These are phyloP conservation scores for Nipponacmea schrenckii DNA, from an alignment of 2,888 invertebrate species.

Conservation along the genomic window DNA sequence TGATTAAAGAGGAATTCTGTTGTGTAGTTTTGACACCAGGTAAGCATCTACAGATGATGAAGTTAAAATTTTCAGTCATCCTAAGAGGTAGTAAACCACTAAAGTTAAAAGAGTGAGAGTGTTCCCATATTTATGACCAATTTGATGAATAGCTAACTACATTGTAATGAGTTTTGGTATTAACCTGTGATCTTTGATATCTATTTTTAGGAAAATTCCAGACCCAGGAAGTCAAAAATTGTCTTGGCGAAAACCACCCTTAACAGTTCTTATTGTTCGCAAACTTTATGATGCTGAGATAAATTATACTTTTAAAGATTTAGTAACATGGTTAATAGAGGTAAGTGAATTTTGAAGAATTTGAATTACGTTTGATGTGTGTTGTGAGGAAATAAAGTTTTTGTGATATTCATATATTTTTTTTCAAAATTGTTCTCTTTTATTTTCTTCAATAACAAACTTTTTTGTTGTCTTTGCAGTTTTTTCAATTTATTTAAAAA, in stretches of 20 bases:
- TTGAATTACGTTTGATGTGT: not conserved
- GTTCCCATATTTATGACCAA: no score
- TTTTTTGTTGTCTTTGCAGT: not conserved
- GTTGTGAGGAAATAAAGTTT: no score
- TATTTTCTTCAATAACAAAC: not conserved
- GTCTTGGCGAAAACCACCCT: slow-evolving; percentile 96
- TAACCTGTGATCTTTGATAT: not conserved
- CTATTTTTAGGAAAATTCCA: slow-evolving; percentile 77
- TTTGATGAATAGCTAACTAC: no score
- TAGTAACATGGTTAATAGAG: slow-evolving; percentile 92
- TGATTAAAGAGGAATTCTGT: no score
- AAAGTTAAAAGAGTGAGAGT: no score
- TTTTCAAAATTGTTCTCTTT: no score
- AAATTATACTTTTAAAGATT: slow-evolving; percentile 87
- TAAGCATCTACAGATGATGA: no score
- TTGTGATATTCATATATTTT: no score
- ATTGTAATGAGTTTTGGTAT: no score
- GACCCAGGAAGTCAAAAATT: slow-evolving; percentile 96
- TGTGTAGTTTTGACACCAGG: no score
- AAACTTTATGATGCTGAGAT: slow-evolving; percentile 93
- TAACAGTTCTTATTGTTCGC: slow-evolving; percentile 96
- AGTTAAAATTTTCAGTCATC: no score
- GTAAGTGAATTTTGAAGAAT: slow-evolving; percentile 70
- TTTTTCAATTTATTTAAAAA: slow-evolving; percentile 11
- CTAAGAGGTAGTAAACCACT: no score